These are phyloP conservation scores for Himalopsyche tibetana DNA, from an alignment of 2,888 invertebrate species.

Conservation along the genomic window DNA sequence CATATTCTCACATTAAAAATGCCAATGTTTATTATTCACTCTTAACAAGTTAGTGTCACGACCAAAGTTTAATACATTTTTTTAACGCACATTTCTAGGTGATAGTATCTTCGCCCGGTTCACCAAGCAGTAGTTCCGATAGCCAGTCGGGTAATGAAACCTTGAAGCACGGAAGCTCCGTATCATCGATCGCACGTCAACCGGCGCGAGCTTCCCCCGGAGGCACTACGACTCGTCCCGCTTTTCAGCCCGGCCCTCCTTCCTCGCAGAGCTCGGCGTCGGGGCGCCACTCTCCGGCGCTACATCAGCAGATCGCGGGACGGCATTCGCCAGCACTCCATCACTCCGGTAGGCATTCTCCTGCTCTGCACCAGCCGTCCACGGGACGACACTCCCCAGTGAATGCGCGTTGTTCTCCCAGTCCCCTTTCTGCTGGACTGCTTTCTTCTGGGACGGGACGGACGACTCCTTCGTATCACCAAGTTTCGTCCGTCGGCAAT, in stretches of 20 bases:
- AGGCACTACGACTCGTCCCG: conserved; percentile 39
- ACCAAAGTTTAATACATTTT: too few relatives aligned
- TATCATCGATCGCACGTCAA: conserved; percentile 74
- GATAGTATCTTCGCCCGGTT: conserved; percentile 87
- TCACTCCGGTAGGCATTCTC: conserved; percentile 50
- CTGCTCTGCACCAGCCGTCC: conserved; percentile 44
- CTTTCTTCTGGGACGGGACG: conserved; percentile 69
- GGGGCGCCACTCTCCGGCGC: conserved; percentile 54
- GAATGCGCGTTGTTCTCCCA: conserved; percentile 35
- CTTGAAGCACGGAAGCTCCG: conserved; percentile 80
- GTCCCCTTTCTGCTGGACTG: conserved; percentile 69
- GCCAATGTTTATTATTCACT: too few relatives aligned
- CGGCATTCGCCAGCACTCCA: conserved; percentile 54
- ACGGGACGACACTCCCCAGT: conserved; percentile 53
- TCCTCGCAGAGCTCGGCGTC: conserved; percentile 63
- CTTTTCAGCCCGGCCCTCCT: conserved; percentile 55
- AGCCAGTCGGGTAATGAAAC: conserved; percentile 88
- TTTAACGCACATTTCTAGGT: conserved; percentile 70
- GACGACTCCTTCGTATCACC: conserved; percentile 71
- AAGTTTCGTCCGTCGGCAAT: conserved; percentile 50
- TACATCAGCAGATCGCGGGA: conserved; percentile 43
- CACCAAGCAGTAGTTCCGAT: conserved; percentile 91
- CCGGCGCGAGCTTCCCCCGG: conserved; percentile 69
- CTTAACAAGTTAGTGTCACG: too few relatives aligned
- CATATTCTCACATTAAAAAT: too few relatives aligned